Base-by-base conservation (phyloP, 2,113 vertebrate species). In the Dromas ardeola region DNA sequence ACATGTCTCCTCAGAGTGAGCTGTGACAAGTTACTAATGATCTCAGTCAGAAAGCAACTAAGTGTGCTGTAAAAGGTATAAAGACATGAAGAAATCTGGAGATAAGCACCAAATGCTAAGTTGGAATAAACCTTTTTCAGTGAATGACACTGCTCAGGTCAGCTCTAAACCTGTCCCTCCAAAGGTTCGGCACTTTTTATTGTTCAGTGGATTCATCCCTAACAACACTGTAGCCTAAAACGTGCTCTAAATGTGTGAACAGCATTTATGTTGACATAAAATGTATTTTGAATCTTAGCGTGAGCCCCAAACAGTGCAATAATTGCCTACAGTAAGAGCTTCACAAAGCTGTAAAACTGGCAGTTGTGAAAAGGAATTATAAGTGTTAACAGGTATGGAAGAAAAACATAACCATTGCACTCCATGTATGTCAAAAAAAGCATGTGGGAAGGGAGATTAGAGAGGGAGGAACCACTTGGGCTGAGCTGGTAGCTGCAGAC, bases 341-440 rank as follows among this genome's bases (percentile, higher is more conserved):
- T 90, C 84, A 96, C 62, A 80, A 94, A 93, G 79, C 66, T 81
- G 71, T 36, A 87, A 89, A 92, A 82, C n/a, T 55, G 71, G 59
- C 82, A 97, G 80, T 50, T 96, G 87, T 83, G 89, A 95, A 96
- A 95, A 95, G 53, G 78, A 85, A 93, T 80, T 84, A 43, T 40
- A 91, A 78, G 78, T 66, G 93, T 83, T 95, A 97, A 94, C 85
- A 91, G 77, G 63, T 77, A 86, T 19, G 52, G 82, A 89, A 77
- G 38, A 90, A 96, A 92, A 90, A 49, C 16, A 38, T 67, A 82
- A 86, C 58, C 59, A 71, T 34, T 96, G 49, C 69, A 19, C 45
- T 88, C 81, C 62, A 52, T 4, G 3, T 17, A 55, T 15, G 58
- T 34, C 36, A 43, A 63, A 86, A 88, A 21, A 10, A n/a, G 30